Conservation (phyloP, 2,888 invertebrate species). For the Rhorus exstirpatorius region DNA sequence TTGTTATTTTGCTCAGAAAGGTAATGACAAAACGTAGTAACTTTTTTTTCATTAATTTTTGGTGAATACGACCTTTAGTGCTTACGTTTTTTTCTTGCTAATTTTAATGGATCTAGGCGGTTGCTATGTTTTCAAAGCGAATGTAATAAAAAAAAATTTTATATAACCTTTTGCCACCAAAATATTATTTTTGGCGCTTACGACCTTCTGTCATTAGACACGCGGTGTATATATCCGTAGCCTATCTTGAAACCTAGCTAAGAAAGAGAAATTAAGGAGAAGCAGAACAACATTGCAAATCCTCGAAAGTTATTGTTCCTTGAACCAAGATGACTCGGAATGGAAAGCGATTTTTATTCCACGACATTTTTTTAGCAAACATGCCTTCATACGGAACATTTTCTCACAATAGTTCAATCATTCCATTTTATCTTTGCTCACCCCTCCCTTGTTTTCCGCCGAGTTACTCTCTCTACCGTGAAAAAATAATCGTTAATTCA, state of each 20-base stretch:
- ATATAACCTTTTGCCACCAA: too few relatives aligned
- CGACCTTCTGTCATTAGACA: too few relatives aligned
- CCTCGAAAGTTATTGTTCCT: background rate
- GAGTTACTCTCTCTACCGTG: background rate
- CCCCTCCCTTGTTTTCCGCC: background rate
- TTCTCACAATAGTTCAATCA: background rate
- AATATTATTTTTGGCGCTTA: too few relatives aligned
- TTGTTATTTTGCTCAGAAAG: too few relatives aligned
- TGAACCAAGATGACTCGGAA: background rate
- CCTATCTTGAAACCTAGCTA: background rate
- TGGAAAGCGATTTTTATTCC: background rate
- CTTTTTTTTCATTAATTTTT: too few relatives aligned
- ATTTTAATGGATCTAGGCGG: too few relatives aligned
- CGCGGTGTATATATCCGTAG: background rate
- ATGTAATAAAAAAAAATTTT: too few relatives aligned
- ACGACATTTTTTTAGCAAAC: background rate
- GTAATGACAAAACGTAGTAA: too few relatives aligned
- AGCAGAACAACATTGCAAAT: background rate
- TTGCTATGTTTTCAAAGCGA: too few relatives aligned
- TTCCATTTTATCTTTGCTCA: background rate
- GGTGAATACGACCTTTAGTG: too few relatives aligned
- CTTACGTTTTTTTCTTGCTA: too few relatives aligned
- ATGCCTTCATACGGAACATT: background rate
- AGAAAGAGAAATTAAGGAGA: conserved; percentile 4
- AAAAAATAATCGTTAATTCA: background rate